phyloP scores from a whole-genome alignment of 2,113 vertebrate species.

The Dicerorhinus sumatrensis region DNA sequence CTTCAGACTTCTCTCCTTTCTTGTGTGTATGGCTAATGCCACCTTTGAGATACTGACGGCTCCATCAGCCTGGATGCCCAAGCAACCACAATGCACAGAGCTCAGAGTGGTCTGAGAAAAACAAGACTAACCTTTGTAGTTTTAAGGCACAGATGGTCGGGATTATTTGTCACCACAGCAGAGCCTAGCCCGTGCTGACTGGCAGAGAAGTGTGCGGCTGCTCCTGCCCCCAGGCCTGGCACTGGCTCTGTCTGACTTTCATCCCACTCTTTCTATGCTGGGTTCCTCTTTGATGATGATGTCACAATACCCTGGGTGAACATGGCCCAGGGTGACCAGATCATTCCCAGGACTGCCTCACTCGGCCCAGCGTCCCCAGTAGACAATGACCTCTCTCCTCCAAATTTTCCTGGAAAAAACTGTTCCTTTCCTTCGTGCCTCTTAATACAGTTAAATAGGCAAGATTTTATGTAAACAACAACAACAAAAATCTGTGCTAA shows the following conservation, averaged over 20 bases:
- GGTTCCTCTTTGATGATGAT: no score
- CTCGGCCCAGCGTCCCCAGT: fast-evolving
- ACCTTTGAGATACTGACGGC: fast-evolving
- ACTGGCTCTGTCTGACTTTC: not conserved
- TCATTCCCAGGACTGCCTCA: fast-evolving
- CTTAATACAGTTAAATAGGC: not conserved
- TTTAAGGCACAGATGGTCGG: fast-evolving
- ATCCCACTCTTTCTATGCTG: fast-evolving
- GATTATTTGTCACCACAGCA: fast-evolving
- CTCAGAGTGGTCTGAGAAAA: not conserved
- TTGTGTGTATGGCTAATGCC: fast-evolving
- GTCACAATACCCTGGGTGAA: not conserved
- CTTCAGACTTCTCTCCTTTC: no score
- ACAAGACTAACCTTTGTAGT: fast-evolving
- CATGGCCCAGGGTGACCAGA: fast-evolving
- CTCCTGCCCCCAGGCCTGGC: not conserved
- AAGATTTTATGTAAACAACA: not conserved
- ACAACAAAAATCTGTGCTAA: no score
- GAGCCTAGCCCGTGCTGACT: fast-evolving
- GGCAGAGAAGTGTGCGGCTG: fast-evolving
- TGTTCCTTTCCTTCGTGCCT: fast-evolving
- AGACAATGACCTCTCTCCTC: not conserved
- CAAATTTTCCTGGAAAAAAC: fast-evolving
- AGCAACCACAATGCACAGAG: fast-evolving
- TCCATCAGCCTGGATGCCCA: fast-evolving